Evolutionary conservation across 2,888 invertebrate genomes (phyloP), one percentile per base, ranked within the genome.

Genomic region (Doris montereyensis): DNA sequence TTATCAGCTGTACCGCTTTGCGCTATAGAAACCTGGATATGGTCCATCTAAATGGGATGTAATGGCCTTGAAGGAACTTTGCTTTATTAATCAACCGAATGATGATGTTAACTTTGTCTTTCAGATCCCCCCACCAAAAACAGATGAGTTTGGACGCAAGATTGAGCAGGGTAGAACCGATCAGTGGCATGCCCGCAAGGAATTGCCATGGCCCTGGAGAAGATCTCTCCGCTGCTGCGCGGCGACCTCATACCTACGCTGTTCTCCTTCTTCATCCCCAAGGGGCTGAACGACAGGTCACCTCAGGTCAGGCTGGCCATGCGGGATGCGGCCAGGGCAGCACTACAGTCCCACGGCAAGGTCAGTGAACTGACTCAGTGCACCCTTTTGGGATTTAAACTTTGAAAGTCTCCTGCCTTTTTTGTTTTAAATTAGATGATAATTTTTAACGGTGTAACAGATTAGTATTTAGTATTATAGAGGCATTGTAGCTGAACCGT

Each of bases 311-410:
- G 97, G 77, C 95, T 95, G 32, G 95, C 96, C 91, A 98, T 99
- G 98, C 93, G 98, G 79, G 95, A 95, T 83, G 97, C 98, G 17
- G 98, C 98, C n/a, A 94, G 97, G 84, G 95, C 95, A 72, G 94
- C 96, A 81, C 96, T 99, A 1, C 96, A 97, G 89, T 93, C 95
- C 77, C 98, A 99, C 92, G 99, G 99, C 35, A 97, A 97, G 93
- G 95, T 95, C 81, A 76, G 81, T 8, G 1, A 52, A n/a, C 35
- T 2, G 8, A n/a, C n/a, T n/a, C n/a, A n/a, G n/a, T n/a, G n/a
- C n/a, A n/a, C n/a, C n/a, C n/a, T n/a, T n/a, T n/a, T n/a, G n/a
- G n/a, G n/a, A n/a, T n/a, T n/a, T n/a, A n/a, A n/a, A n/a, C n/a
- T n/a, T n/a, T n/a, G n/a, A n/a, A n/a, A n/a, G n/a, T n/a, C n/a